A percentile compares a stretch with the other conserved stretches of the same genome.
Conservation (phyloP, 2,797 vertebrate species). For the Megalops cyprinoides region DNA sequence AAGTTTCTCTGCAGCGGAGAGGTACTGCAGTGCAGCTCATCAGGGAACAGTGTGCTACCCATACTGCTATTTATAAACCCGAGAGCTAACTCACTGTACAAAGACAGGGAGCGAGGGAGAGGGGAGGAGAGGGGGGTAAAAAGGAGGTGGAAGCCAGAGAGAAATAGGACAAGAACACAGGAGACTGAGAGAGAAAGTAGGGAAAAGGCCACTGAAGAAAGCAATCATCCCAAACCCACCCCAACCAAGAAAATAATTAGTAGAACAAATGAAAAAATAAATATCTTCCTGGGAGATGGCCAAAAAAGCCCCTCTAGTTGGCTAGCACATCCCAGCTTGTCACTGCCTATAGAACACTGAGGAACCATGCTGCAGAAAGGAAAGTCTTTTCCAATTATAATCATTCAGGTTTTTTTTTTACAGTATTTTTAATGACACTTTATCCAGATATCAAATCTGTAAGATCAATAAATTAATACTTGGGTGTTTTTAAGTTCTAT, state of each 20-base stretch:
- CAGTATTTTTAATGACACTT: too few relatives aligned
- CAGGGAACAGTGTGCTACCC: constrained; percentile 15
- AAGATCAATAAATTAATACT: too few relatives aligned
- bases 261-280: too few relatives aligned
- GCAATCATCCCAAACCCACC: neutral
- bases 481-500: too few relatives aligned
- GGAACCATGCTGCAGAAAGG: neutral
- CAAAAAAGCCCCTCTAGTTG: too few relatives aligned
- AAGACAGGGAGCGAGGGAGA: constrained; percentile 2
- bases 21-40: constrained; percentile 67
- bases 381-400: too few relatives aligned
- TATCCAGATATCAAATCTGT: too few relatives aligned
- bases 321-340: too few relatives aligned
- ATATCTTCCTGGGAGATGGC: too few relatives aligned
- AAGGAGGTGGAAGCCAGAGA: constrained; percentile 5
- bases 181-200: neutral
- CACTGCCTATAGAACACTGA: neutral
- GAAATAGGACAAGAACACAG: neutral
- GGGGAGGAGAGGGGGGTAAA: constrained; percentile 1
- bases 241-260: too few relatives aligned
- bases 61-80: constrained; percentile 39
- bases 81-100: constrained; percentile 15
- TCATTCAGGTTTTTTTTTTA: too few relatives aligned
- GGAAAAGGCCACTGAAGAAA: neutral
- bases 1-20: constrained; percentile 19